Evolutionary conservation across 2,888 invertebrate species (phyloP).

Genomic region (Eulithis testata): DNA sequence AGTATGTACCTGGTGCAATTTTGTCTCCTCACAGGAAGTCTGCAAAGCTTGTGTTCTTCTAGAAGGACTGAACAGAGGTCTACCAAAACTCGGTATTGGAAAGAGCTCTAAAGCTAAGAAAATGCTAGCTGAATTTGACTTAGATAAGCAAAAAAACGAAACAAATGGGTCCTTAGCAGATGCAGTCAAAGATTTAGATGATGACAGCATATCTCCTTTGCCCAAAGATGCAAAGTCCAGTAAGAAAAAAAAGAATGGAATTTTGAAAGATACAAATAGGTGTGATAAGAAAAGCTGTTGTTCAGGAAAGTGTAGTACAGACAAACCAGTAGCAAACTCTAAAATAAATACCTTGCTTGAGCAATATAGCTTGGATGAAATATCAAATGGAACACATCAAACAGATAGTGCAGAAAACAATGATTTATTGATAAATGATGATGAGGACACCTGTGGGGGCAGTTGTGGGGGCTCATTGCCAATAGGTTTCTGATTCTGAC

Average conservation of each 20-base stretch:
- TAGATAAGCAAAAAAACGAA: slow-evolving; percentile 54
- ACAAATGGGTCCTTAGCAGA: slow-evolving; percentile 43
- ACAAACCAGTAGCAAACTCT: slow-evolving; percentile 48
- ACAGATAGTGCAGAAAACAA: slow-evolving; percentile 32
- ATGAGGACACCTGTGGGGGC: slow-evolving; percentile 67
- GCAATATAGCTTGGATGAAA: slow-evolving; percentile 59
- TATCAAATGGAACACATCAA: slow-evolving; percentile 28
- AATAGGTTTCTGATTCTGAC: slow-evolving; percentile 60
- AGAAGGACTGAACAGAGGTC: slow-evolving; percentile 97
- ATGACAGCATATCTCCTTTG: slow-evolving; percentile 43
- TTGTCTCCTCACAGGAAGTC: slow-evolving; percentile 95
- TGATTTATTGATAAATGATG: slow-evolving; percentile 51
- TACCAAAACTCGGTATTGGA: slow-evolving; percentile 95
- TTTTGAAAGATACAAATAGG: slow-evolving; percentile 28
- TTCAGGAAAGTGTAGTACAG: slow-evolving; percentile 50
- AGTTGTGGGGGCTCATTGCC: slow-evolving; percentile 67
- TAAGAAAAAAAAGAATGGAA: slow-evolving; percentile 34
- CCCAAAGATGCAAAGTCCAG: slow-evolving; percentile 45
- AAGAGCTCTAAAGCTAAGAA: slow-evolving; percentile 92
- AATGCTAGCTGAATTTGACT: slow-evolving; percentile 83
- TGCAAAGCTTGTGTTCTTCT: slow-evolving; percentile 98
- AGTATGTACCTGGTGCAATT: slow-evolving; percentile 94
- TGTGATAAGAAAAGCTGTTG: slow-evolving; percentile 50
- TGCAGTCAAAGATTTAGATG: slow-evolving; percentile 59
- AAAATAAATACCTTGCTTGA: slow-evolving; percentile 62